Evolutionary conservation across 2,888 invertebrate species (phyloP), one percentile per base, ranked within the genome.

Genomic region (Limulus polyphemus): DNA sequence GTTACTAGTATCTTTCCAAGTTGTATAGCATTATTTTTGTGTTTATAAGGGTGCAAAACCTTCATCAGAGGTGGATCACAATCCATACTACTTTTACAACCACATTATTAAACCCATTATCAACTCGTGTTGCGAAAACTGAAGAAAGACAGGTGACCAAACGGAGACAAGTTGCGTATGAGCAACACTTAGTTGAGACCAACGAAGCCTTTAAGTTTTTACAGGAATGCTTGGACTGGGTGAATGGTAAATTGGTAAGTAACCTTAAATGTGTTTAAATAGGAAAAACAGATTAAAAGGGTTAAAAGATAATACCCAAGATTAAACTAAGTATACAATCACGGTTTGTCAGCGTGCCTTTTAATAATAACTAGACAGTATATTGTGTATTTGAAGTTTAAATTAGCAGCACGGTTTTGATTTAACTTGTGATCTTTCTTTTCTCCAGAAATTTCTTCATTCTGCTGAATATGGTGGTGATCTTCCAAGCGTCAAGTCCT

Each of bases 151-250:
- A 65, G 49, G 16, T 59, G 47, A 47, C 57, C n/a, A 64, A 64
- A 13, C 62, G 58, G 56, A 90, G 63, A 81, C 88, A 68, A 57
- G 58, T 60, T 32, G 51, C 61, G 17, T 64, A 62, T 69, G 94
- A 95, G 80, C 88, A 90, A 16, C 80, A 92, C 65, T 85, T 93
- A 60, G 89, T 92, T 58, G 93, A 94, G 73, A 89, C 92, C 5
- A 93, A 93, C 78, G 89, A 91, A 60, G 87, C 88, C 75, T 97
- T 97, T 83, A 84, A 87, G 68, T 86, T 88, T 74, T 80, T 98
- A 62, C 89, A 90, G 75, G 94, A 98, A 73, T 91, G 92, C 73
- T 86, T 91, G 60, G 88, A 89, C 73, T 98, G 97, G 98, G 93
- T 97, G 76, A 88, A 90, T 75, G 87, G 84, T 68, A 90, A 88